Percentiles rank a stretch among this genome's conserved stretches.
phyloP scores from a whole-genome alignment of 2,797 vertebrate species.

The Megalops cyprinoides region DNA sequence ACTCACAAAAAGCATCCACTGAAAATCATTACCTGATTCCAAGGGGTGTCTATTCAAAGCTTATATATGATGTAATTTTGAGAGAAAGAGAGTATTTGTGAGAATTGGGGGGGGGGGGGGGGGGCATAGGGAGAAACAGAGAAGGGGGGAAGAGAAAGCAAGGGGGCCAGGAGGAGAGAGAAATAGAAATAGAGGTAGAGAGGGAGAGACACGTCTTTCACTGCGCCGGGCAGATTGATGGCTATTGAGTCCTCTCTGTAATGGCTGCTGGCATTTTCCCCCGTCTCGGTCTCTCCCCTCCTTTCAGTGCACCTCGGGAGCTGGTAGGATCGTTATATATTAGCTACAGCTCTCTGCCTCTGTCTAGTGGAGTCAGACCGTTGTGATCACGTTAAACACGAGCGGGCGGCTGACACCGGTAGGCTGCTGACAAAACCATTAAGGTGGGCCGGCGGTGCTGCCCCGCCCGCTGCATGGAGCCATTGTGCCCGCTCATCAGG shows the following conservation, averaged over 20 bases:
- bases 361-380: neutral
- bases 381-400: constrained; percentile 21
- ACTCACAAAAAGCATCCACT: neutral
- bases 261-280: neutral
- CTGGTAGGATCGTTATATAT: constrained; percentile 24
- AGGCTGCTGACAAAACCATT: constrained; percentile 9
- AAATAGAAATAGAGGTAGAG: neutral
- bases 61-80: neutral
- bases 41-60: neutral
- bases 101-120: neutral
- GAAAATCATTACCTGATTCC: neutral
- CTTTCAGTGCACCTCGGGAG: neutral
- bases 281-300: constrained; percentile 6
- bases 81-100: neutral
- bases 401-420: neutral
- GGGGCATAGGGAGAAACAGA: neutral
- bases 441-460: neutral
- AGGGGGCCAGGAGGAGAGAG: neutral
- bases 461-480: neutral
- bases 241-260: constrained; percentile 24
- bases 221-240: constrained; percentile 13
- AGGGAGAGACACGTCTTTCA: constrained; percentile 5
- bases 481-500: neutral
- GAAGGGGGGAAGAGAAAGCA: neutral
- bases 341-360: neutral